These are phyloP conservation scores for Nysson spinosus DNA, from an alignment of 2,888 invertebrate species.

Conservation along the genomic window DNA sequence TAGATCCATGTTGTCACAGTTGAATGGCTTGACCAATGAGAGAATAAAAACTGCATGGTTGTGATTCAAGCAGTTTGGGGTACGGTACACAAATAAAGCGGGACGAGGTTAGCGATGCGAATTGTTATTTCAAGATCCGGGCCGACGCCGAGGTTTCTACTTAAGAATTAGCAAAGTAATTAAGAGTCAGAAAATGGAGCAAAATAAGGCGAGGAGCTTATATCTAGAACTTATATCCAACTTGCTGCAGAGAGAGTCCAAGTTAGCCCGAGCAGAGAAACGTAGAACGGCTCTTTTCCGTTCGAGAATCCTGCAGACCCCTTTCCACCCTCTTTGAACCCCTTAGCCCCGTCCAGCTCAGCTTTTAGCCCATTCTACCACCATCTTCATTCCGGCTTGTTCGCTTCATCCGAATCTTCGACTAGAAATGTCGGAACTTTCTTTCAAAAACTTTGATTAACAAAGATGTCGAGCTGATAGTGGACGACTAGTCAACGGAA, in stretches of 20 bases:
- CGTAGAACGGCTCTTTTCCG: slow-evolving; percentile 60
- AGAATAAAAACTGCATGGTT: too few species aligned
- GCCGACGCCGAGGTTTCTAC: slow-evolving; percentile 66
- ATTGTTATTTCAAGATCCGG: slow-evolving; percentile 70
- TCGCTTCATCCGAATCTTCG: slow-evolving; percentile 44
- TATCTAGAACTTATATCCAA: slow-evolving; percentile 69
- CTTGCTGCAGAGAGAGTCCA: slow-evolving; percentile 56
- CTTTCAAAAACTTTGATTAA: slow-evolving; percentile 40
- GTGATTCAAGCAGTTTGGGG: too few species aligned
- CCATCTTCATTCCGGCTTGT: slow-evolving; percentile 49
- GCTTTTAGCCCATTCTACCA: slow-evolving; percentile 46
- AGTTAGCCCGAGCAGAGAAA: slow-evolving; percentile 53
- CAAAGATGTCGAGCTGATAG: slow-evolving; percentile 37
- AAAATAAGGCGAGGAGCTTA: slow-evolving; percentile 70
- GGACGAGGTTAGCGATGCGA: slow-evolving; percentile 45
- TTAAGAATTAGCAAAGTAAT: slow-evolving; percentile 75
- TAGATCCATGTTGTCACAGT: too few species aligned
- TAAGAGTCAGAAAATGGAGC: slow-evolving; percentile 73
- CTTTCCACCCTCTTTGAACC: slow-evolving; percentile 39
- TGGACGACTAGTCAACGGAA: slow-evolving; percentile 50
- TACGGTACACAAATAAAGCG: too few species aligned
- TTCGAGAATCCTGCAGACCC: slow-evolving; percentile 54
- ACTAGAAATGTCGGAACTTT: slow-evolving; percentile 45
- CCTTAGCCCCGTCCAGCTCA: slow-evolving; percentile 38
- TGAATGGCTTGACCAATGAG: too few species aligned